Percentiles rank a stretch among this genome's conserved stretches.
Conservation (phyloP, 2,888 invertebrate genomes). For the Plebejus melissa region DNA sequence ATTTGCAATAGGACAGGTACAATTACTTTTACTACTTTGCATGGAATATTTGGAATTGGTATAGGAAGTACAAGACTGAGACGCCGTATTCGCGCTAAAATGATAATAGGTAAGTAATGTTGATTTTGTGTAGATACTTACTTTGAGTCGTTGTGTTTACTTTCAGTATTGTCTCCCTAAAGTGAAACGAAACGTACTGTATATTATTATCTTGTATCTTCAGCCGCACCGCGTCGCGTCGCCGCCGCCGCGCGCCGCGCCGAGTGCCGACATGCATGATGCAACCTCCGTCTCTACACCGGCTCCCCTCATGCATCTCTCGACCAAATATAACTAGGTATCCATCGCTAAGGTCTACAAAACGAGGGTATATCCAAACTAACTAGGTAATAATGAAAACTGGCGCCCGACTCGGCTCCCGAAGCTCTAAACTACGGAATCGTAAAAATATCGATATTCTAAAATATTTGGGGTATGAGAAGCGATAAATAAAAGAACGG, state of each 20-base stretch:
- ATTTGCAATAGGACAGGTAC: neutral
- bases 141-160: neutral
- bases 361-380: slow-evolving; percentile 44
- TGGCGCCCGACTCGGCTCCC: slow-evolving; percentile 60
- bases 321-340: slow-evolving; percentile 34
- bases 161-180: slow-evolving; percentile 33
- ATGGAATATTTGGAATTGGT: neutral
- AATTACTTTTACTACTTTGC: neutral
- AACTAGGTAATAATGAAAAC: slow-evolving; percentile 39
- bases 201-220: slow-evolving; percentile 33
- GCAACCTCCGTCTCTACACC: slow-evolving; percentile 37
- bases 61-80: neutral
- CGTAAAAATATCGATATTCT: slow-evolving; percentile 48
- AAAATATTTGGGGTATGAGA: slow-evolving; percentile 60
- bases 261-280: slow-evolving; percentile 28
- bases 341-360: slow-evolving; percentile 42
- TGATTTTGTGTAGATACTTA: neutral
- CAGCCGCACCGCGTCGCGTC: slow-evolving; percentile 29
- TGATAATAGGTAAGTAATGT: neutral
- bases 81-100: neutral
- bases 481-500: slow-evolving; percentile 76
- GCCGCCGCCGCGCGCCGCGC: slow-evolving; percentile 29
- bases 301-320: slow-evolving; percentile 30
- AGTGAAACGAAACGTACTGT: slow-evolving; percentile 28
- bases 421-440: slow-evolving; percentile 58